Evolutionary conservation across 2,888 invertebrate species (phyloP).

Genomic region (Calliscelio sp.): DNA sequence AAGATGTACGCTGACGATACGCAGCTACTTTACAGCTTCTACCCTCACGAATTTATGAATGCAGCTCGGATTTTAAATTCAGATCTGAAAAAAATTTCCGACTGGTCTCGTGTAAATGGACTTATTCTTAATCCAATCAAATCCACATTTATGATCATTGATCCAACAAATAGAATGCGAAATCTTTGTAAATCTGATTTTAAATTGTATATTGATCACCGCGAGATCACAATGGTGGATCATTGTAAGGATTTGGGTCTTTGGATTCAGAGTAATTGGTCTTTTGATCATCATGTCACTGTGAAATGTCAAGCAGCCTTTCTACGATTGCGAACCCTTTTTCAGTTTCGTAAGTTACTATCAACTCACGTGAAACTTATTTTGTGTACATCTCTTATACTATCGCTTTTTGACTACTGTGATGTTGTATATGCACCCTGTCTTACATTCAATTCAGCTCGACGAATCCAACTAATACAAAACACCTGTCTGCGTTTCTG

Average conservation of each 20-base stretch:
- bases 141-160: no score
- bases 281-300: no score
- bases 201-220: no score
- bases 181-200: no score
- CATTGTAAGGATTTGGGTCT: no score
- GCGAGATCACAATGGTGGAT: no score
- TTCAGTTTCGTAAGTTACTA: background rate
- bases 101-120: background rate
- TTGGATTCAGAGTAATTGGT: no score
- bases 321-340: background rate
- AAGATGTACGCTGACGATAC: no score
- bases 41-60: no score
- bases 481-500: background rate
- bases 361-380: background rate
- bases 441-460: background rate
- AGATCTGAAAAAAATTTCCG: background rate
- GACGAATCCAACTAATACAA: background rate
- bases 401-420: slow-evolving; percentile 4
- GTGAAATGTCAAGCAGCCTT: background rate
- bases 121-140: no score
- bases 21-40: no score
- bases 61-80: background rate
- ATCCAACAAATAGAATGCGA: no score
- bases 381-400: background rate
- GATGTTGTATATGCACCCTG: background rate